Evolutionary conservation across 2,113 vertebrate genomes (phyloP).

Genomic region (Gopherus flavomarginatus): DNA sequence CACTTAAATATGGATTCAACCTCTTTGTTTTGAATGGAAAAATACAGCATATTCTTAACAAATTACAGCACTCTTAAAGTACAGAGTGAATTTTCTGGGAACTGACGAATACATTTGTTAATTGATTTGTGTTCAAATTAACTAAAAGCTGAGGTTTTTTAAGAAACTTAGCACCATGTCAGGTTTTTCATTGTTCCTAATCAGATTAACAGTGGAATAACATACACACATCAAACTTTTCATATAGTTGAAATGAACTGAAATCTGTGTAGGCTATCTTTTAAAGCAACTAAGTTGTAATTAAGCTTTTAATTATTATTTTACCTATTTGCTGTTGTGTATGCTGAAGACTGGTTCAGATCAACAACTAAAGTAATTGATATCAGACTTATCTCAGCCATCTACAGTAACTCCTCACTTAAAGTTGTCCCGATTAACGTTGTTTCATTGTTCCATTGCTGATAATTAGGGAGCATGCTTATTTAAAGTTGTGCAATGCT

Average conservation of each 20-base stretch:
- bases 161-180: neutral
- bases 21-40: neutral
- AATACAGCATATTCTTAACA: neutral
- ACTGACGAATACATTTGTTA: neutral
- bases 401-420: no score
- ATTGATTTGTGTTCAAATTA: slow-evolving; percentile 7
- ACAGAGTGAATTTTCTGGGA: slow-evolving; percentile 6
- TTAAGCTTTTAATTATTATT: neutral
- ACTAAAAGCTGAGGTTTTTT: neutral
- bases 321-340: neutral
- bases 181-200: neutral
- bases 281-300: neutral
- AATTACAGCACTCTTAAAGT: neutral
- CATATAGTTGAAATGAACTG: neutral
- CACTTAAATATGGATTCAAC: neutral
- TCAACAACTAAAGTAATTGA: neutral
- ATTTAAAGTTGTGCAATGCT: no score
- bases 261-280: neutral
- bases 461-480: no score
- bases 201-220: neutral
- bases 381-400: neutral
- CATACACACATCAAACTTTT: neutral
- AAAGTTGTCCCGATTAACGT: no score
- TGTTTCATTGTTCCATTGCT: no score
- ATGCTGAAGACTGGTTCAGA: neutral